These are phyloP conservation scores for Drepanosiphum platanoidis DNA, from an alignment of 2,888 invertebrate species.

Conservation along the genomic window DNA sequence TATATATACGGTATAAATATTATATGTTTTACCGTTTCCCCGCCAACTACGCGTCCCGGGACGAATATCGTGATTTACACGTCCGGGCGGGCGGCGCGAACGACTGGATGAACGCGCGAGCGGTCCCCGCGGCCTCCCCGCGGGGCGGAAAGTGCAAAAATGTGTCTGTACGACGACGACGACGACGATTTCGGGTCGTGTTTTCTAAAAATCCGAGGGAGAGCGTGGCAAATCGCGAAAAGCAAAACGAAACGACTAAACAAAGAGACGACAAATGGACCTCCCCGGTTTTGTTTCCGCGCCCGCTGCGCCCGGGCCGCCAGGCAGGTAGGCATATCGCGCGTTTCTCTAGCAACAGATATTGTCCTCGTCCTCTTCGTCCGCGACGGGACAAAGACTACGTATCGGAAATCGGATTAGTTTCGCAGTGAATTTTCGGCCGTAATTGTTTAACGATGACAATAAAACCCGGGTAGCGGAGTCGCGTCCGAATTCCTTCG, in stretches of 20 bases:
- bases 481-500: not conserved
- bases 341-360: no score
- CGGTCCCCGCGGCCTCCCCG: not conserved
- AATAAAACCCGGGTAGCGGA: not conserved
- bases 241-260: not conserved
- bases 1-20: not conserved
- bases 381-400: not conserved
- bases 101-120: conserved; percentile 33
- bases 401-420: not conserved
- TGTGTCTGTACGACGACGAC: conserved; percentile 42
- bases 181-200: conserved; percentile 34
- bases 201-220: conserved; percentile 21
- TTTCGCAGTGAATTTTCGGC: not conserved
- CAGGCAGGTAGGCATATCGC: no score
- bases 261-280: conserved; percentile 44
- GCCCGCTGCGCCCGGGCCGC: conserved; percentile 38
- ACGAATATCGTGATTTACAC: conserved; percentile 54
- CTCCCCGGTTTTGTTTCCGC: conserved; percentile 20
- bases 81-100: conserved; percentile 41
- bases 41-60: not conserved
- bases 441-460: no score
- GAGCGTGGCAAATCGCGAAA: conserved; percentile 39
- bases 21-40: not conserved
- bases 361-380: not conserved
- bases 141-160: conserved; percentile 59